A percentile compares a stretch with the other conserved stretches of the same genome.
Conservation (phyloP, 2,797 vertebrate species). For the Acridotheres tristis region DNA sequence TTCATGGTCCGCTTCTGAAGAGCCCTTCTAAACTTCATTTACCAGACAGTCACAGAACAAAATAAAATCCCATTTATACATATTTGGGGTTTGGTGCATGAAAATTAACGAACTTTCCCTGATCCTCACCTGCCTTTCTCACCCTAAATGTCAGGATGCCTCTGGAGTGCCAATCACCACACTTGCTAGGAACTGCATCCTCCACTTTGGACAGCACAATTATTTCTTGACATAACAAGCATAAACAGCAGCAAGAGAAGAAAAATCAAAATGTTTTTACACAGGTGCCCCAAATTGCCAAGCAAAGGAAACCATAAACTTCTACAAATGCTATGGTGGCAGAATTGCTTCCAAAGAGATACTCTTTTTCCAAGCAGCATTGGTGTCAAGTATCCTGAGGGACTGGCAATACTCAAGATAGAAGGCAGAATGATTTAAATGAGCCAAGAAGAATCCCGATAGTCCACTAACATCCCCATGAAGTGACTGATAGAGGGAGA, state of each 20-base stretch:
- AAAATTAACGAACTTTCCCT: neutral
- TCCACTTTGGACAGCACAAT: neutral
- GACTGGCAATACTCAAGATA: neutral
- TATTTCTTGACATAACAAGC: neutral
- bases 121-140: neutral
- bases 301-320: neutral
- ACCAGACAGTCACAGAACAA: neutral
- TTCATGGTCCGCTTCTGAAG: neutral
- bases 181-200: neutral
- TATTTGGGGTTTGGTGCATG: neutral
- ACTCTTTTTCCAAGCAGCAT: neutral
- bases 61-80: neutral
- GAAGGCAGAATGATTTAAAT: neutral
- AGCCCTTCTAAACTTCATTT: neutral
- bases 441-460: neutral
- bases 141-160: neutral
- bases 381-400: neutral
- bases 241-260: neutral
- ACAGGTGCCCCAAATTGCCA: neutral
- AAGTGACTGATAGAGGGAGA: neutral
- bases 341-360: neutral
- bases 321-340: neutral
- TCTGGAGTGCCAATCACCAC: neutral
- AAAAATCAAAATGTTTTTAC: conserved; percentile 29
- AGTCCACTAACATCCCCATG: neutral